These are phyloP conservation scores for Lycocorax pyrrhopterus DNA, from an alignment of 2,113 vertebrate genomes.

Conservation along the genomic window DNA sequence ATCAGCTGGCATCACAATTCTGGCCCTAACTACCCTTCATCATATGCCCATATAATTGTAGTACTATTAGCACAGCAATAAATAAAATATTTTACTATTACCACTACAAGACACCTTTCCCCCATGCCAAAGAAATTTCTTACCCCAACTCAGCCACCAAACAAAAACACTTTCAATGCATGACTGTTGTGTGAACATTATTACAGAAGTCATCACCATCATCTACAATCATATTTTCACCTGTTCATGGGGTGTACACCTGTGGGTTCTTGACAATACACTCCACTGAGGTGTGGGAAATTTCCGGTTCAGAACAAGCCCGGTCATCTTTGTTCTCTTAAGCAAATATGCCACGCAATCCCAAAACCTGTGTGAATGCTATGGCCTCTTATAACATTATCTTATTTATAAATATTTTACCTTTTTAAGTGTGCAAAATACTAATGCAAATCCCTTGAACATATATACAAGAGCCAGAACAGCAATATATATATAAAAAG, in stretches of 20 bases:
- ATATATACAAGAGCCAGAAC: slow-evolving; percentile 14
- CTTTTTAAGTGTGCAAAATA: slow-evolving; percentile 52
- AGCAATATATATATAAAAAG: not conserved
- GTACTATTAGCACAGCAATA: not conserved
- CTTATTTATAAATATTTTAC: slow-evolving; percentile 50
- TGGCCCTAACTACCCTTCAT: not conserved
- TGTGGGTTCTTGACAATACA: slow-evolving; percentile 12
- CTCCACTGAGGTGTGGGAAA: not conserved
- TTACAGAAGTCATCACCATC: not conserved
- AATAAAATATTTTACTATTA: not conserved
- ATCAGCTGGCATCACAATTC: not conserved
- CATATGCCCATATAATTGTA: not conserved
- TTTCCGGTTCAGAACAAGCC: not conserved
- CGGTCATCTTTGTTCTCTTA: not conserved
- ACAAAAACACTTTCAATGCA: not conserved
- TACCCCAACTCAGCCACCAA: not conserved
- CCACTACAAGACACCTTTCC: not conserved
- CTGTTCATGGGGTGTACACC: not conserved
- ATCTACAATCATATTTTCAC: slow-evolving; percentile 6
- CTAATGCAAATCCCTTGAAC: slow-evolving; percentile 34
- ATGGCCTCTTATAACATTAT: slow-evolving; percentile 10
- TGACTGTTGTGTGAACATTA: not conserved
- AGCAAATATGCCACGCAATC: not conserved
- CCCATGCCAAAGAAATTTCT: not conserved
- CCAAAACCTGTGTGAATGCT: slow-evolving; percentile 9